A percentile compares a stretch with the other conserved stretches of the same genome.
phyloP scores from a whole-genome alignment of 2,797 vertebrate genomes.

The Enteromius thamalakanensis region DNA sequence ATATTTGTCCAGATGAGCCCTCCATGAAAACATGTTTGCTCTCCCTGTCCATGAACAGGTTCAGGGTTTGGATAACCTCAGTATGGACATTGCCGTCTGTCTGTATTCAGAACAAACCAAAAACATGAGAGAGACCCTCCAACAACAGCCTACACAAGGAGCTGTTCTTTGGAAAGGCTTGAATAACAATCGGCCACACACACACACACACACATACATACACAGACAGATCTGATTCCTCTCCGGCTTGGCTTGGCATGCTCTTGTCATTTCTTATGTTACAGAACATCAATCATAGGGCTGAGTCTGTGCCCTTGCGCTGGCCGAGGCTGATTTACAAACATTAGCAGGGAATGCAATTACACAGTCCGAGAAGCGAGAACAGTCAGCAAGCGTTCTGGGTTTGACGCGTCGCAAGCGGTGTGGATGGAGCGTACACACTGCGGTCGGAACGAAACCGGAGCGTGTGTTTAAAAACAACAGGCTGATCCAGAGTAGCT shows the following conservation, averaged over 20 bases:
- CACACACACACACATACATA: constrained; percentile 37
- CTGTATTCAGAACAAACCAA: constrained; percentile 57
- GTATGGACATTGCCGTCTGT: constrained; percentile 44
- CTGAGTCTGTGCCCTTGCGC: constrained; percentile 81
- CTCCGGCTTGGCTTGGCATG: constrained; percentile 75
- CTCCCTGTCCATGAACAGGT: constrained; percentile 31
- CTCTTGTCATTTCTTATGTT: constrained; percentile 88
- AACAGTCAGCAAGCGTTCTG: constrained; percentile 25
- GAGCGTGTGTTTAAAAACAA: background rate
- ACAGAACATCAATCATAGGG: constrained; percentile 88
- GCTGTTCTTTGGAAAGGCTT: constrained; percentile 70
- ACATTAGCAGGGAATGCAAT: constrained; percentile 92
- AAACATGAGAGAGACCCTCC: constrained; percentile 66
- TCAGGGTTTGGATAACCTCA: constrained; percentile 49
- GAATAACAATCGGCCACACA: constrained; percentile 75
- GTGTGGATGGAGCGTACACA: constrained; percentile 29
- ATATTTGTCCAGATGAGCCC: constrained; percentile 12
- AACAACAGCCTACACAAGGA: constrained; percentile 62
- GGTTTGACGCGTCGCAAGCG: background rate
- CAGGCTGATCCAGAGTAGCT: background rate
- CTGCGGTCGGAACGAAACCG: background rate
- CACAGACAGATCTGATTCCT: constrained; percentile 73
- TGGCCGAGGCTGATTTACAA: constrained; percentile 88
- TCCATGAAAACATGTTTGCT: constrained; percentile 31
- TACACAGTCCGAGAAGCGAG: constrained; percentile 78